Percentiles rank a stretch among this genome's conserved stretches.
Conservation (phyloP, 2,888 invertebrate species). For the Pharmacophagus antenor region DNA sequence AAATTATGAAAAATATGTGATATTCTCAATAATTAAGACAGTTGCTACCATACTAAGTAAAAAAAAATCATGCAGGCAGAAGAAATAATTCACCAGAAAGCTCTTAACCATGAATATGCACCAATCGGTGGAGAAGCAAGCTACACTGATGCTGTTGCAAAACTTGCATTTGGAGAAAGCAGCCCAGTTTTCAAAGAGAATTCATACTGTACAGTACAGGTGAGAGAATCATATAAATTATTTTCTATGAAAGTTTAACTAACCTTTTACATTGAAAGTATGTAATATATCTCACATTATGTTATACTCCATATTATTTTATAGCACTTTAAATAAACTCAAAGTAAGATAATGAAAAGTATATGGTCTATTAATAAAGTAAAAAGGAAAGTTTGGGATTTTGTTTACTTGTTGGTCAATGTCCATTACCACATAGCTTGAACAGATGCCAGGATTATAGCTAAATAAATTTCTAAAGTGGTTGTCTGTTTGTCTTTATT, state of each 20-base stretch:
- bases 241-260: too few relatives aligned
- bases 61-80: conserved; percentile 90
- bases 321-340: too few relatives aligned
- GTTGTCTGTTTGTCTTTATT: background rate
- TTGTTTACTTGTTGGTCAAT: conserved; percentile 6
- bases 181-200: conserved; percentile 85
- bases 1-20: too few relatives aligned
- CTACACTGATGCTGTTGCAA: conserved; percentile 91
- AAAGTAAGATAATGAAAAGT: too few relatives aligned
- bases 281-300: too few relatives aligned
- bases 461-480: background rate
- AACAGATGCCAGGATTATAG: conserved; percentile 3
- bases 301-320: too few relatives aligned
- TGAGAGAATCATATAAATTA: conserved; percentile 39
- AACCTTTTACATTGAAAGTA: too few relatives aligned
- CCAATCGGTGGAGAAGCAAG: conserved; percentile 93
- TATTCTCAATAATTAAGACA: too few relatives aligned
- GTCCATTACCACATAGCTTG: conserved; percentile 10
- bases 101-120: conserved; percentile 96
- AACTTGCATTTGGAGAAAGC: conserved; percentile 92
- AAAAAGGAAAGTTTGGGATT: conserved; percentile 10
- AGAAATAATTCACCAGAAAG: conserved; percentile 83
- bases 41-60: too few relatives aligned
- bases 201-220: conserved; percentile 87
- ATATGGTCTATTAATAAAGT: background rate